Percentiles rank a stretch among this genome's conserved stretches.
Conservation (phyloP, 2,888 invertebrate species). For the Limnephilus marmoratus region DNA sequence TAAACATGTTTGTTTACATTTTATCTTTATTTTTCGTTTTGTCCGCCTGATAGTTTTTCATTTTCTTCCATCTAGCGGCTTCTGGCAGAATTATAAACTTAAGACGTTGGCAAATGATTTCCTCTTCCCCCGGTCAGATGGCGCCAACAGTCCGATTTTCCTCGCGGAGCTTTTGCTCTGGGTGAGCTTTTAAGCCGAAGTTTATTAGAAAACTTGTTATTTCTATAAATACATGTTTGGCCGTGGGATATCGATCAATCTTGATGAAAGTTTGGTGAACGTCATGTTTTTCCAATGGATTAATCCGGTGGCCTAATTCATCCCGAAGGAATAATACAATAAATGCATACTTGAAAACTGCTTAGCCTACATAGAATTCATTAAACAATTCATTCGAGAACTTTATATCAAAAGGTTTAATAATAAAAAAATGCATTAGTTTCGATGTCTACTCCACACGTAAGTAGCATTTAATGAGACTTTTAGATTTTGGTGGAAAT, state of each 20-base stretch:
- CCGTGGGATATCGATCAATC: conserved; percentile 49
- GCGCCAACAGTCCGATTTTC: conserved; percentile 29
- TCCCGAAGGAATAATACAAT: conserved; percentile 13
- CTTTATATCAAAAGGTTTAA: neutral
- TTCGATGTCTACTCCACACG: too few species aligned
- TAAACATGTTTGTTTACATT: neutral
- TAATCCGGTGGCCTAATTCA: conserved; percentile 47
- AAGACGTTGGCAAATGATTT: neutral
- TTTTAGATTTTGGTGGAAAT: neutral
- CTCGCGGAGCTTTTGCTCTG: neutral
- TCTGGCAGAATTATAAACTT: neutral
- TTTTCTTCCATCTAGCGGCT: conserved; percentile 27
- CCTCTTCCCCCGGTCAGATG: conserved; percentile 10
- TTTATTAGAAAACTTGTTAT: neutral
- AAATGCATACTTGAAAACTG: neutral
- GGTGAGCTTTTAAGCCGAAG: conserved; percentile 19
- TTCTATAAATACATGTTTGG: conserved; percentile 35
- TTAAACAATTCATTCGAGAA: neutral
- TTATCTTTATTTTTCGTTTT: neutral
- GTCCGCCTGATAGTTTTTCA: neutral
- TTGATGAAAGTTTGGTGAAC: conserved; percentile 42
- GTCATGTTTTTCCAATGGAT: conserved; percentile 38
- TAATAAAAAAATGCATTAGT: neutral
- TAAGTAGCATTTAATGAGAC: too few species aligned
- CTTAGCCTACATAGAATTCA: neutral